Conservation (phyloP, 2,888 invertebrate genomes). For the Lepidocyrtoides sp. region DNA sequence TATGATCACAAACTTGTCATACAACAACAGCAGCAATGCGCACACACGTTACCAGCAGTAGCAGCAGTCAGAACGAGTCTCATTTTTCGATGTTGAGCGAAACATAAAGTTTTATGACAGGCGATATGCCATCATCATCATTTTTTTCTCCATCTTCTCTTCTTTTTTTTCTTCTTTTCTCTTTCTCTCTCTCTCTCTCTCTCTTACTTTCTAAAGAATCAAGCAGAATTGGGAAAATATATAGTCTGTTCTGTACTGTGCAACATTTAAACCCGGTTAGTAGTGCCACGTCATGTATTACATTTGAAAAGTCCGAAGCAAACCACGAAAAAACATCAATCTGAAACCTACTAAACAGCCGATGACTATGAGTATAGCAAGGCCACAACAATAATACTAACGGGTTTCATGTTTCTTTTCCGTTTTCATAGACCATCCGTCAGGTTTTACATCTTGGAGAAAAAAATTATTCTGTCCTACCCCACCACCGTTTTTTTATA, state of each 20-base stretch:
- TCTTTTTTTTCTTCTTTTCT: slow-evolving; percentile 29
- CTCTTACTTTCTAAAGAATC: slow-evolving; percentile 29
- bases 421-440: background rate
- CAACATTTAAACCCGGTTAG: slow-evolving; percentile 10
- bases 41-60: background rate
- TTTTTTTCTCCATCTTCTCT: slow-evolving; percentile 1
- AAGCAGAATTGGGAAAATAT: slow-evolving; percentile 52
- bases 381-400: background rate
- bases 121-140: slow-evolving; percentile 74
- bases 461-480: background rate
- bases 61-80: background rate
- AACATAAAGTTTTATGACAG: slow-evolving; percentile 78
- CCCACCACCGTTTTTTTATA: background rate
- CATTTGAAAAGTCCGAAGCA: background rate
- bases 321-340: slow-evolving; percentile 15
- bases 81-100: slow-evolving; percentile 45
- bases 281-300: background rate
- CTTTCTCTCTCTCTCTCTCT: too few relatives aligned
- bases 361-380: slow-evolving; percentile 9
- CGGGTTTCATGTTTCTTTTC: background rate
- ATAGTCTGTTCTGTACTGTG: background rate
- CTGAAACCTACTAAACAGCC: background rate
- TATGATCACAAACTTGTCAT: background rate
- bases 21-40: background rate
- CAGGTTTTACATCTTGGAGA: background rate